phyloP scores from a whole-genome alignment of 2,113 vertebrate genomes.

The Catagonus wagneri region DNA sequence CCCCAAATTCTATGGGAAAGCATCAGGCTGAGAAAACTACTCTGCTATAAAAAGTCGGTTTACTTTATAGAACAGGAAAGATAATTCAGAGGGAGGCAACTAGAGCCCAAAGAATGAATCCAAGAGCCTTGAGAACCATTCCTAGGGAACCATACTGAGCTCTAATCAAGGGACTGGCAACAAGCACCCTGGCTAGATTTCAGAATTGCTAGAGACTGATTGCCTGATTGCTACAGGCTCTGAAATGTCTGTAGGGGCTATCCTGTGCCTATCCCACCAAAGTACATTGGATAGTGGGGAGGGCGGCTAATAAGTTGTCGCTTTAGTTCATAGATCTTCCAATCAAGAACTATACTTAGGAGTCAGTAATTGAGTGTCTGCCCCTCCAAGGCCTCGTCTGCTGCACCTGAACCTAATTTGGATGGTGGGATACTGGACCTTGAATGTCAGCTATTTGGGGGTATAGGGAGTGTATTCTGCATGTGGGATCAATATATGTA shows the following conservation, averaged over 20 bases:
- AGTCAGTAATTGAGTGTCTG: background rate
- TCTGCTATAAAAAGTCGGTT: background rate
- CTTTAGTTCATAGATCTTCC: background rate
- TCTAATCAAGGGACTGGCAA: background rate
- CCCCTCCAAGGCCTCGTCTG: background rate
- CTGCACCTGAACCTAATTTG: background rate
- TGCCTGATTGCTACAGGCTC: background rate
- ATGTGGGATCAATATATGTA: conserved; percentile 2
- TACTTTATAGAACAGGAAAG: background rate
- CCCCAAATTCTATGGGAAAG: background rate
- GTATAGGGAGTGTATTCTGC: background rate
- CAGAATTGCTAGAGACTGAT: background rate
- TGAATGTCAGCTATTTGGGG: background rate
- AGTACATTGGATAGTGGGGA: background rate
- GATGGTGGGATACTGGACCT: background rate
- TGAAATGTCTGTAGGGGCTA: background rate
- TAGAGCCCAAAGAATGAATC: background rate
- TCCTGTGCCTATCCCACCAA: background rate
- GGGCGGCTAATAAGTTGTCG: background rate
- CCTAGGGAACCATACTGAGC: background rate
- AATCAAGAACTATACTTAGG: background rate
- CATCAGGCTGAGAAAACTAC: background rate
- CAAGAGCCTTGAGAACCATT: background rate
- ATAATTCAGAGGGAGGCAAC: background rate
- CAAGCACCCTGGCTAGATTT: background rate